These are phyloP conservation scores for Neuroscelio doddi DNA, from an alignment of 2,888 invertebrate genomes.

Conservation along the genomic window DNA sequence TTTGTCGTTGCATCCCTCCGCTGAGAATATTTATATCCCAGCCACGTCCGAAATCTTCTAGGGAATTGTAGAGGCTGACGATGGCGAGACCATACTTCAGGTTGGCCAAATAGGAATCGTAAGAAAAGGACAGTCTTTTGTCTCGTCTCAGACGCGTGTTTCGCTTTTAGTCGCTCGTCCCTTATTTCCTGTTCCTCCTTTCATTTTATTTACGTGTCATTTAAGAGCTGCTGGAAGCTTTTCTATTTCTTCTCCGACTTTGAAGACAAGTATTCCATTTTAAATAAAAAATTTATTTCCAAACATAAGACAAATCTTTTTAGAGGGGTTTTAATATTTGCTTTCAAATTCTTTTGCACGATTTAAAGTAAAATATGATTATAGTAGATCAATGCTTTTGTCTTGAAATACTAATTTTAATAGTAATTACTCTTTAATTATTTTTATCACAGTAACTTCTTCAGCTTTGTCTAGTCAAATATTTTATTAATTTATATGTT, in stretches of 20 bases:
- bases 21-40: slow-evolving; percentile 65
- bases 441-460: no score
- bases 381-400: no score
- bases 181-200: slow-evolving; percentile 21
- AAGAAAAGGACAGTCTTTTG: slow-evolving; percentile 42
- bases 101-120: slow-evolving; percentile 44
- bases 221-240: slow-evolving; percentile 30
- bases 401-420: no score
- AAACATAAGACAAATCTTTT: background rate
- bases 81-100: slow-evolving; percentile 35
- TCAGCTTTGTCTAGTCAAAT: no score
- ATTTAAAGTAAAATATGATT: no score
- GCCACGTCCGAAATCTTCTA: slow-evolving; percentile 62
- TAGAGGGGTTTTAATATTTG: no score
- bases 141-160: slow-evolving; percentile 32
- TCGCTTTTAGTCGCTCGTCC: slow-evolving; percentile 31
- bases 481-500: no score
- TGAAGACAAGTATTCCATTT: slow-evolving; percentile 14
- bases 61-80: slow-evolving; percentile 52
- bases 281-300: slow-evolving; percentile 8
- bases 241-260: slow-evolving; percentile 3
- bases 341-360: no score
- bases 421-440: no score
- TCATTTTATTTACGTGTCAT: slow-evolving; percentile 42
- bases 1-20: slow-evolving; percentile 50